Conservation (phyloP, 2,113 vertebrate species). For the Oriolus oriolus region DNA sequence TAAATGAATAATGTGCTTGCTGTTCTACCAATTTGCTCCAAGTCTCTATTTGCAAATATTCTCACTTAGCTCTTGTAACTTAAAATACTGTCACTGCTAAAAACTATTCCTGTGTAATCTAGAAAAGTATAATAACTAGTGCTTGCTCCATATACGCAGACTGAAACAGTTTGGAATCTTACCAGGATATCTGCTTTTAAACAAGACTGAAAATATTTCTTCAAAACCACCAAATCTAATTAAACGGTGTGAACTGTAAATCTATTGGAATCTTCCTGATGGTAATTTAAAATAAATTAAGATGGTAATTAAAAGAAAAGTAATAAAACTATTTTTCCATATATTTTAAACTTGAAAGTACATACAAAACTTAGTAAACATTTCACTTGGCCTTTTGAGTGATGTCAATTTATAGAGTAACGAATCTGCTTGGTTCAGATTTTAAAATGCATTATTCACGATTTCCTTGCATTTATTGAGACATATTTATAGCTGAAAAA, state of each 20-base stretch:
- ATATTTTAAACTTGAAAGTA: background rate
- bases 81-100: background rate
- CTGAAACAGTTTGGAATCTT: background rate
- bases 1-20: background rate
- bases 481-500: background rate
- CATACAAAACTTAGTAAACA: background rate
- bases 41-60: background rate
- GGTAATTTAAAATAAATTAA: background rate
- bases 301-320: background rate
- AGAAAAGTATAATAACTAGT: background rate
- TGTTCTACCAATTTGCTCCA: background rate
- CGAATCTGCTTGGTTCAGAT: background rate
- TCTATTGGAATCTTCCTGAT: background rate
- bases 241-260: background rate
- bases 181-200: constrained; percentile 57
- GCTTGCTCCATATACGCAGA: background rate
- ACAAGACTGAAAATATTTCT: background rate
- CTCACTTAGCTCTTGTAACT: background rate
- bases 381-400: background rate
- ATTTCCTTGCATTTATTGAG: background rate
- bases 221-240: background rate
- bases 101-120: background rate
- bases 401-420: background rate
- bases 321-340: background rate
- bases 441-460: background rate